phyloP scores from a whole-genome alignment of 2,797 vertebrate species.

The Hylomyscus alleni region DNA sequence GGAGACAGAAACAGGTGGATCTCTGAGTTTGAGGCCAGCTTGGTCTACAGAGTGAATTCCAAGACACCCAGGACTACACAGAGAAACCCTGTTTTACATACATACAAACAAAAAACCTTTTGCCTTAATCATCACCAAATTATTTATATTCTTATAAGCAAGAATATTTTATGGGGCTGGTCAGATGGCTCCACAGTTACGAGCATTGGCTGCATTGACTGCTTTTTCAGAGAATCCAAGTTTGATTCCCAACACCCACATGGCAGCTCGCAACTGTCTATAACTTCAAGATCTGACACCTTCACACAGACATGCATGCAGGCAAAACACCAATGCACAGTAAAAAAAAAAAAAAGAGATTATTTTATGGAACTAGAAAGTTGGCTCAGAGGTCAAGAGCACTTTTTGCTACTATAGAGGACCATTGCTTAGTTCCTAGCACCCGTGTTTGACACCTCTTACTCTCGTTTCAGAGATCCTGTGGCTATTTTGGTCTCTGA shows the following conservation, averaged over 20 bases:
- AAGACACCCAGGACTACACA: neutral
- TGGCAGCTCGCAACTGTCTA: neutral
- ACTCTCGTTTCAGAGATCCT: neutral
- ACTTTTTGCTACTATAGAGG: neutral
- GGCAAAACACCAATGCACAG: neutral
- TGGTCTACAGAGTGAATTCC: neutral
- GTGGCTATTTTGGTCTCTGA: neutral
- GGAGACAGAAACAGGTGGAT: neutral
- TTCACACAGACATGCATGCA: neutral
- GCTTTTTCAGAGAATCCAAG: neutral
- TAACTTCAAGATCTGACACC: neutral
- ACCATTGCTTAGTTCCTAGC: neutral
- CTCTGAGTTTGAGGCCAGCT: neutral
- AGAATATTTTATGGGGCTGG: neutral
- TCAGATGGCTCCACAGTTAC: neutral
- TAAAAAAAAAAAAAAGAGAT: neutral
- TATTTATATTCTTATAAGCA: constrained; percentile 53
- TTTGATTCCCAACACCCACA: neutral
- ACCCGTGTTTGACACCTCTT: neutral
- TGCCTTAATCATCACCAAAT: neutral
- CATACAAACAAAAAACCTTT: neutral
- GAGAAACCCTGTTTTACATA: neutral
- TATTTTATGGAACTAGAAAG: neutral
- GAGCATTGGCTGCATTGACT: neutral
- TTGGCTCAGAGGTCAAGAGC: neutral